phyloP scores from a whole-genome alignment of 35 echinoderm and acorn worm species.

The Heliocidaris erythrogramma region DNA sequence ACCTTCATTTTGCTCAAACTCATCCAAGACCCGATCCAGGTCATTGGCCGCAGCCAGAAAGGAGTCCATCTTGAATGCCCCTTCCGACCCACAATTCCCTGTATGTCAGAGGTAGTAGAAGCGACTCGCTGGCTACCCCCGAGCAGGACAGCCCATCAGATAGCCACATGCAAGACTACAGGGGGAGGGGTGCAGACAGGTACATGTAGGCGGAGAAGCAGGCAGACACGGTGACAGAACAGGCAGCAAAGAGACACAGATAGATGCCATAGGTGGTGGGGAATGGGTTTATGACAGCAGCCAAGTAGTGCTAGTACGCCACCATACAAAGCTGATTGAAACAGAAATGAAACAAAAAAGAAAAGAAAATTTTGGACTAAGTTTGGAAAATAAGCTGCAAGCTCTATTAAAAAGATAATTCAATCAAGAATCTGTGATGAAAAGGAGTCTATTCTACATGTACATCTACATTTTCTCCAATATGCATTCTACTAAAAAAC shows the following conservation, averaged over 20 bases:
- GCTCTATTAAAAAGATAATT: background rate
- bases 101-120: slow-evolving; percentile 42
- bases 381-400: background rate
- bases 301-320: background rate
- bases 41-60: slow-evolving; percentile 88
- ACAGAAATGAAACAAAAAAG: slow-evolving; percentile 22
- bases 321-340: slow-evolving; percentile 19
- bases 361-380: background rate
- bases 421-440: no score
- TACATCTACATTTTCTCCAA: no score
- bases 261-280: background rate
- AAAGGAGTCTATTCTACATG: no score
- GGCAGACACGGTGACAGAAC: slow-evolving; percentile 29
- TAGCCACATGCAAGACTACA: slow-evolving; percentile 21
- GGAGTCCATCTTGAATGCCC: slow-evolving; percentile 69
- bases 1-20: slow-evolving; percentile 97
- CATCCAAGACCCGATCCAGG: slow-evolving; percentile 85
- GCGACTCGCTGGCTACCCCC: background rate
- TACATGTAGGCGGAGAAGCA: slow-evolving; percentile 25
- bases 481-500: no score
- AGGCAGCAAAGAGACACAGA: slow-evolving; percentile 43
- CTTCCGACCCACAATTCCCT: slow-evolving; percentile 14
- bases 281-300: background rate
- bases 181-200: slow-evolving; percentile 9
- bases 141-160: background rate